Base-by-base conservation (phyloP, 2,113 vertebrate genomes). In the Melanerpes formicivorus region DNA sequence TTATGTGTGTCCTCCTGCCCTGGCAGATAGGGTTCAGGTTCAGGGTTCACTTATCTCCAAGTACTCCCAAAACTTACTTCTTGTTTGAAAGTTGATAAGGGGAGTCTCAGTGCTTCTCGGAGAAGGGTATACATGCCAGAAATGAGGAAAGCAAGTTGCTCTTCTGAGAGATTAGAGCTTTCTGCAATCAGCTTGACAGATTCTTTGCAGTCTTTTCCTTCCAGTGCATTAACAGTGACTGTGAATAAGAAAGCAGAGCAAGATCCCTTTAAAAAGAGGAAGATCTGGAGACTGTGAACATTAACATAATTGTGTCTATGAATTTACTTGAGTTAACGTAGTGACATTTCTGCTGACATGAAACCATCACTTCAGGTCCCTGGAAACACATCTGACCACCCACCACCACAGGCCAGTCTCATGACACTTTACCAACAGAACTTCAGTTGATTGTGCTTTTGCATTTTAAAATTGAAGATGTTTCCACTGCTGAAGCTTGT, bases 161-260 rank as follows among this genome's bases (percentile, higher is more conserved):
- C 97, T 92, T 98, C 98, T 8, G 98, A 96, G 29, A 99, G 69
- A 34, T 88, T 42, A 29, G 85, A 89, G 71, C 88, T 98, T 90
- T 98, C 97, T 29, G 97, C 95, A 71, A 98, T 97, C 6, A 94
- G 80, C 78, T 91, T 97, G 93, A 98, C 92, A n/a, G 95, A 92
- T n/a, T 98, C 98, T 69, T 93, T 97, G 97, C 98, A 97, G 92
- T 99, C 98, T 91, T 98, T 98, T 62, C 98, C 99, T 94, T 98
- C 98, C 88, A 99, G 48, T 4, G 97, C 98, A 37, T 96, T 97
- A 52, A 99, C 98, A 66, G 98, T 97, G 78, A 97, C 99, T 99
- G 93, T 15, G 84, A 64, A 93, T 55, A 76, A 92, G 87, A 50
- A 78, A 75, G 16, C n/a, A 89, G 65, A 40, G 44, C 37, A 92